These are phyloP conservation scores for Drosophila guanche DNA, from an alignment of 1,140 invertebrate genomes.

Conservation along the genomic window DNA sequence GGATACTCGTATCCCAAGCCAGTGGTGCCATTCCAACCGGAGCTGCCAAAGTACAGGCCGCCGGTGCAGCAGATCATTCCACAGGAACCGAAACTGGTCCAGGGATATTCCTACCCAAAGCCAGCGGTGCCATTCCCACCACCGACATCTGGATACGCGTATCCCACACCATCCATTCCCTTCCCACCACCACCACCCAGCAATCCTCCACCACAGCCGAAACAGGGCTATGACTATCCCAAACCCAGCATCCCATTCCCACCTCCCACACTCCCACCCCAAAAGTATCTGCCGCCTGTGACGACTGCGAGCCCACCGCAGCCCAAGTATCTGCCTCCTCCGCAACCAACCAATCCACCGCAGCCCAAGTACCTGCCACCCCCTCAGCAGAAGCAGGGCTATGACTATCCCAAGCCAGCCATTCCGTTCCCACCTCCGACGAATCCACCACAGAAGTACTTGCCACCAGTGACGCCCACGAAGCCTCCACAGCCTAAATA, in stretches of 20 bases:
- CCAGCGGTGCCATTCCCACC: conserved; percentile 58
- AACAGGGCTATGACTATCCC: conserved; percentile 58
- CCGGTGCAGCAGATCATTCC: conserved; percentile 51
- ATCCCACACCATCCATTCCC: conserved; percentile 51
- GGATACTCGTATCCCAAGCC: conserved; percentile 63
- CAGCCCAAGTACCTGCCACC: conserved; percentile 30
- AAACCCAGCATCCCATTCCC: conserved; percentile 59
- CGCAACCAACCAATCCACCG: conserved; percentile 26
- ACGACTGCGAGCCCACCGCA: no score
- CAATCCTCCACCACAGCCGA: conserved; percentile 18
- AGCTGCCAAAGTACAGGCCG: conserved; percentile 37
- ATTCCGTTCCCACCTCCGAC: conserved; percentile 57
- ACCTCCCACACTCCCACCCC: conserved; percentile 35
- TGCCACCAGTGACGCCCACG: conserved; percentile 37
- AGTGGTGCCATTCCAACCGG: conserved; percentile 47
- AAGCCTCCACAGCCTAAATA: conserved; percentile 21
- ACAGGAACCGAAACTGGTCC: conserved; percentile 51
- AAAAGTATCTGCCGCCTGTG: conserved; percentile 14
- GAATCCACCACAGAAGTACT: conserved; percentile 44
- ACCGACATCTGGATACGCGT: conserved; percentile 40
- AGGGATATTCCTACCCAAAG: conserved; percentile 70
- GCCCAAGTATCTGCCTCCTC: no score
- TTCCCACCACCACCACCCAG: conserved; percentile 41
- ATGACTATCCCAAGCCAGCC: conserved; percentile 56
- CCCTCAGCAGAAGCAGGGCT: conserved; percentile 42